Evolutionary conservation across 2,888 invertebrate genomes (phyloP), one percentile per base, ranked within the genome.

Genomic region (Megamerina dolium): DNA sequence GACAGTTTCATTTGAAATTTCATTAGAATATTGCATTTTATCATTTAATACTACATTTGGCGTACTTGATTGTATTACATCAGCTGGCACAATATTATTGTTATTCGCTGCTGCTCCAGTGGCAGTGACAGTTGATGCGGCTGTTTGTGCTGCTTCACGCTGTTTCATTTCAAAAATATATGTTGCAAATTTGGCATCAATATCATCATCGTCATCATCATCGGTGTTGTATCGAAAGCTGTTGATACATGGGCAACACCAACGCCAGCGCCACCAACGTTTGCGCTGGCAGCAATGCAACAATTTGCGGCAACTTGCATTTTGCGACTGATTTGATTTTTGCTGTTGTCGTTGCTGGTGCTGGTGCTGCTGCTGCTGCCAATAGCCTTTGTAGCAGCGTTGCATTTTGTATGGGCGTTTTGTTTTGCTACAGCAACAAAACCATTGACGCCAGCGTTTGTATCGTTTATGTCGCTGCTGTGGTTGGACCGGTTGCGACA

Each of bases 121-220:
- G 5, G 27, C 4, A 2, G 23, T 45, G 47, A 43, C 34, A 10
- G 23, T 38, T 21, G 20, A 40, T 2, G 23, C 23, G 13, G 45
- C 18, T 1, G 34, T 29, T 5, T 34, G 23, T 10, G 26, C 32
- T 5, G 50, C 53, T 40, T 66, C 60, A 37, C 58, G 58, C 30
- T 60, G 55, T 36, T 60, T 54, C 56, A 69, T 57, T 50, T 69
- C 66, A 41, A 54, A 42, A 23, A 64, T 60, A 43, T 64, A 67
- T 46, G 67, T 60, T 3, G 63, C 63, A 45, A 69, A 64, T 55
- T 64, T 66, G 50, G 60, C 63, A 53, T 69, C 67, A 31, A 69
- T 66, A 43, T 67, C 68, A 41, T 68, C 66, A 45, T 64, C 64
- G 26, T 66, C 64, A 38, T 63, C 58, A 39, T 55, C 51, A 18